phyloP scores from a whole-genome alignment of 2,113 vertebrate species.

The Marmota monax region DNA sequence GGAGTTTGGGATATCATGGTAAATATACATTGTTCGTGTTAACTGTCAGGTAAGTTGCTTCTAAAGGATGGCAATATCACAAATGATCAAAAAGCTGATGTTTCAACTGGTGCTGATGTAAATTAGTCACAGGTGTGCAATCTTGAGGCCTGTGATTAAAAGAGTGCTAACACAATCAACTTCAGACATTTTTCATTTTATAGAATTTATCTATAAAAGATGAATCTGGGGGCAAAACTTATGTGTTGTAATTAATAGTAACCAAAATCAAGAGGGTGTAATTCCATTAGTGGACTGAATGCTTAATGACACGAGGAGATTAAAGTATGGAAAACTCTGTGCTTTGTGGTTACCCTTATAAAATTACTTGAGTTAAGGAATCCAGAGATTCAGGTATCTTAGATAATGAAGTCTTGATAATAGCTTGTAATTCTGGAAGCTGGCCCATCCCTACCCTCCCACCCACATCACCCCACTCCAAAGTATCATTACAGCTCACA shows the following conservation, averaged over 20 bases:
- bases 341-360: conserved; percentile 53
- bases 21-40: conserved; percentile 60
- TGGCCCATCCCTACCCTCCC: neutral
- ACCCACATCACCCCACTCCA: neutral
- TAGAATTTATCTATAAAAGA: conserved; percentile 62
- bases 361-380: conserved; percentile 42
- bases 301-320: conserved; percentile 53
- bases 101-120: conserved; percentile 56
- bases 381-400: neutral
- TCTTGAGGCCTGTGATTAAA: conserved; percentile 59
- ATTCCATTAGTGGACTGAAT: conserved; percentile 63
- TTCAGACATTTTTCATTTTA: conserved; percentile 62
- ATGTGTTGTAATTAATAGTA: conserved; percentile 65
- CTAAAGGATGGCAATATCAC: conserved; percentile 51
- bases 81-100: conserved; percentile 61
- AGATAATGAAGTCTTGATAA: conserved; percentile 1
- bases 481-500: neutral
- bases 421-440: neutral
- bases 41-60: conserved; percentile 57
- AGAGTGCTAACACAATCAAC: conserved; percentile 28
- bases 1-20: conserved; percentile 70
- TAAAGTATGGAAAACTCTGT: conserved; percentile 47
- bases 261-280: conserved; percentile 24
- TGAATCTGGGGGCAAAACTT: conserved; percentile 55
- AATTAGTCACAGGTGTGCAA: conserved; percentile 75